A percentile compares a stretch with the other conserved stretches of the same genome.
Conservation (phyloP, 2,113 vertebrate genomes). For the Tychaedon coryphoeus region DNA sequence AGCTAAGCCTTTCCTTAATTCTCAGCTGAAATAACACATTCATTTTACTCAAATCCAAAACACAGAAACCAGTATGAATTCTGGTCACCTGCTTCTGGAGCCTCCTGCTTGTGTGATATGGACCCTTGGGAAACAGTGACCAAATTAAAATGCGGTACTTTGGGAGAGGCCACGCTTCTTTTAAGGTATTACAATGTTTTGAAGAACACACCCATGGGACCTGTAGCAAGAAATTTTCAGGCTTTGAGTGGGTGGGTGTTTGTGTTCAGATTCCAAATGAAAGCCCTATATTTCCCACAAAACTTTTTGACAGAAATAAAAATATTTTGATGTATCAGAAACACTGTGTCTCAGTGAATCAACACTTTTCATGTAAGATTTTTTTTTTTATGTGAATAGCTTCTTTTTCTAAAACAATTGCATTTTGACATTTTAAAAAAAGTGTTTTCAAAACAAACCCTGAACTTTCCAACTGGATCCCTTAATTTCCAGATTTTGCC, state of each 20-base stretch:
- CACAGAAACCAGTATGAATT: background rate
- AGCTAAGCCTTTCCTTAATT: background rate
- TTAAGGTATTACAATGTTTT: background rate
- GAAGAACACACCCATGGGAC: background rate
- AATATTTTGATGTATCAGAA: slow-evolving; percentile 9
- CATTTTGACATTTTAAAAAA: background rate
- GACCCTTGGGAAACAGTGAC: background rate
- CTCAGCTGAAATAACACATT: background rate
- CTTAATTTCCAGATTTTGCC: background rate
- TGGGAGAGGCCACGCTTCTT: background rate
- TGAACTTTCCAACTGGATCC: background rate
- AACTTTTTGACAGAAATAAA: background rate
- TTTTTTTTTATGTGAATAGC: background rate
- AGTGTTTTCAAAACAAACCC: background rate
- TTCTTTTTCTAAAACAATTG: background rate
- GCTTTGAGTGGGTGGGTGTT: background rate
- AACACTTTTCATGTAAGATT: background rate
- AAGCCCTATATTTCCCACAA: background rate
- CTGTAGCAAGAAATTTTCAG: background rate
- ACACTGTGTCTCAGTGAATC: background rate
- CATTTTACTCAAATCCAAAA: background rate
- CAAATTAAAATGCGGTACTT: background rate
- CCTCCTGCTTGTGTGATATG: background rate
- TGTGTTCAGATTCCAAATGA: slow-evolving; percentile 25
- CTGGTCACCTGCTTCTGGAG: background rate